These are phyloP conservation scores for Eulimnadia texana DNA, from an alignment of 1,140 invertebrate genomes.

Conservation along the genomic window DNA sequence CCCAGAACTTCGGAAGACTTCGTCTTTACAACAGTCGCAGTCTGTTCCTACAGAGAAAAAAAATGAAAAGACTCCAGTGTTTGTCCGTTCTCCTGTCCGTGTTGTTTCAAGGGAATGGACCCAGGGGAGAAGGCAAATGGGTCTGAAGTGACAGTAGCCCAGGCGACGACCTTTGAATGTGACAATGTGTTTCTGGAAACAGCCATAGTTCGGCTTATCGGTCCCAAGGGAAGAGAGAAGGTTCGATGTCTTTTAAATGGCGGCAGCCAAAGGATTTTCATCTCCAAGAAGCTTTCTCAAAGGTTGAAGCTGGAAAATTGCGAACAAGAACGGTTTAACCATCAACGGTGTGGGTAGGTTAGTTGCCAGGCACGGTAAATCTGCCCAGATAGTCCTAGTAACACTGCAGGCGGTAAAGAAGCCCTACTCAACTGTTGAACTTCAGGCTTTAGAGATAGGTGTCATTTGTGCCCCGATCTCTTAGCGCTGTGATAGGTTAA, in stretches of 20 bases:
- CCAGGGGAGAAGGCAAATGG: neutral
- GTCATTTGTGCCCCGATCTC: neutral
- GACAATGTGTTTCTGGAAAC: neutral
- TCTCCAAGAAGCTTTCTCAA: neutral
- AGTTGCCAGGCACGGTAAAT: no score
- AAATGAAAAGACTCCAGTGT: no score
- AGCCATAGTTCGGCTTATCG: neutral
- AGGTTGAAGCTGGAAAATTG: neutral
- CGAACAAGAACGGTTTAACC: neutral
- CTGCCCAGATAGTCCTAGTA: no score
- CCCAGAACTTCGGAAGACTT: no score
- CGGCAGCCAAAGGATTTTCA: conserved; percentile 7
- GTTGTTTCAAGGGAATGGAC: neutral
- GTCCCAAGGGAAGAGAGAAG: neutral
- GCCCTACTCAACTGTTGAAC: no score
- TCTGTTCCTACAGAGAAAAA: no score
- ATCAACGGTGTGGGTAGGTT: neutral
- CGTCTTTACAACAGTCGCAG: no score
- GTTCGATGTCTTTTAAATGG: conserved; percentile 5
- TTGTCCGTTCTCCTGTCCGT: no score
- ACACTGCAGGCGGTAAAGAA: neutral
- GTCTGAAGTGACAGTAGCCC: neutral
- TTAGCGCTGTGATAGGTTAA: neutral
- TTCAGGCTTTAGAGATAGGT: neutral
- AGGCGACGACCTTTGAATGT: neutral